These are phyloP conservation scores for Drosophila parabipectinata DNA, from an alignment of 1,140 invertebrate species.

Conservation along the genomic window DNA sequence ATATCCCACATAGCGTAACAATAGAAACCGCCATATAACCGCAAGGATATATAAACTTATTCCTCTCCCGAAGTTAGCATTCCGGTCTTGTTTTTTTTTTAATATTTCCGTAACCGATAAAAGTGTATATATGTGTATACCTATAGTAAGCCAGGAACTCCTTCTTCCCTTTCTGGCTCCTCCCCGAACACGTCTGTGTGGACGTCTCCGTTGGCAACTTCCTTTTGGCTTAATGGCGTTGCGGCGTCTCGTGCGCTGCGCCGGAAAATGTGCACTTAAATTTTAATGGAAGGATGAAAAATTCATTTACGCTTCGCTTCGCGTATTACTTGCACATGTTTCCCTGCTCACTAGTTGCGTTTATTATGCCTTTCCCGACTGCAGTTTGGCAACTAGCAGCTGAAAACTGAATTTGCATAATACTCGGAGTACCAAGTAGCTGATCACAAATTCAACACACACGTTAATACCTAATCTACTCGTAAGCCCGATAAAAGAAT, in stretches of 20 bases:
- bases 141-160: conserved; percentile 9
- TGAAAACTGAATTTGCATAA: conserved; percentile 32
- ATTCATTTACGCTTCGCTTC: conserved; percentile 81
- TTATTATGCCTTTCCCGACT: conserved; percentile 26
- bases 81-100: conserved; percentile 1
- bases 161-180: too few relatives aligned
- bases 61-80: not conserved
- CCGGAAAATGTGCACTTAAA: conserved; percentile 82
- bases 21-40: too few relatives aligned
- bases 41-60: not conserved
- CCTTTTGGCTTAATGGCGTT: conserved; percentile 46
- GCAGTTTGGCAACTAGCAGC: conserved; percentile 22
- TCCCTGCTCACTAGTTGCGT: conserved; percentile 60
- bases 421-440: conserved; percentile 2
- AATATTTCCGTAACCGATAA: conserved; percentile 34
- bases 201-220: conserved; percentile 39
- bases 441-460: conserved; percentile 40
- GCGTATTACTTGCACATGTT: conserved; percentile 73
- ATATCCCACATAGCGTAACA: too few relatives aligned
- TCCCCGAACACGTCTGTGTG: conserved; percentile 11
- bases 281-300: conserved; percentile 82
- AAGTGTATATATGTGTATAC: not conserved
- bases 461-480: conserved; percentile 40
- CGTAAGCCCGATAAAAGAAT: conserved; percentile 3
- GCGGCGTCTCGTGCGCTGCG: conserved; percentile 70